phyloP scores from a whole-genome alignment of 2,797 vertebrate genomes.

The Silurus lanzhouensis region DNA sequence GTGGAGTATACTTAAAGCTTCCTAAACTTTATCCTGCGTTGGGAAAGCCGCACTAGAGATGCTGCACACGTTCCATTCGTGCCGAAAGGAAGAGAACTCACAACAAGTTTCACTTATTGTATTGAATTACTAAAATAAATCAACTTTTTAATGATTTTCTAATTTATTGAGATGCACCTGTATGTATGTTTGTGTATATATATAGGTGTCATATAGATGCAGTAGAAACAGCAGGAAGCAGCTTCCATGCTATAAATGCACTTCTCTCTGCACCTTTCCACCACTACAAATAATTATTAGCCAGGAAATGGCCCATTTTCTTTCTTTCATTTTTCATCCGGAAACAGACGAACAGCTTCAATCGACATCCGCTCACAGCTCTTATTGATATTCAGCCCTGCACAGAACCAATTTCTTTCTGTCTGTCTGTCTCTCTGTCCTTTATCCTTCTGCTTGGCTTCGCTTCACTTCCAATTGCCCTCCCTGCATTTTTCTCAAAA shows the following conservation, averaged over 20 bases:
- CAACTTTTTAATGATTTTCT: too few relatives aligned
- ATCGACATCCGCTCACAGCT: slow-evolving; percentile 37
- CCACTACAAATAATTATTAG: slow-evolving; percentile 64
- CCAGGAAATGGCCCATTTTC: slow-evolving; percentile 41
- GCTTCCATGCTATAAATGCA: slow-evolving; percentile 59
- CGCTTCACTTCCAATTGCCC: slow-evolving; percentile 1
- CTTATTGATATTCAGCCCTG: slow-evolving; percentile 49
- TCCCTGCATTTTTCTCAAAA: slow-evolving; percentile 14
- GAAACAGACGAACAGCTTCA: slow-evolving; percentile 28
- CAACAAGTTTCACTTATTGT: too few relatives aligned
- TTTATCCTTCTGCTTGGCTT: slow-evolving; percentile 22
- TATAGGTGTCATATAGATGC: background rate
- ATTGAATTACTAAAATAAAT: too few relatives aligned
- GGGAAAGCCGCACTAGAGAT: too few relatives aligned
- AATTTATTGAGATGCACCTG: too few relatives aligned
- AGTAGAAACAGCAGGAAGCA: background rate
- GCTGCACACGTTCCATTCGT: too few relatives aligned
- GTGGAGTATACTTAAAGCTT: too few relatives aligned
- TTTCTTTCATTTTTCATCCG: slow-evolving; percentile 44
- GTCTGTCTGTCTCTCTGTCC: slow-evolving; percentile 35
- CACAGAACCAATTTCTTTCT: slow-evolving; percentile 36
- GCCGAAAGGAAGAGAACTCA: too few relatives aligned
- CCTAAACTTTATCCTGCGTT: too few relatives aligned
- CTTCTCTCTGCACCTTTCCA: slow-evolving; percentile 64
- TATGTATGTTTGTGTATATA: background rate